Conservation (phyloP, 2,113 vertebrate genomes). For the Paedocypris sp. region DNA sequence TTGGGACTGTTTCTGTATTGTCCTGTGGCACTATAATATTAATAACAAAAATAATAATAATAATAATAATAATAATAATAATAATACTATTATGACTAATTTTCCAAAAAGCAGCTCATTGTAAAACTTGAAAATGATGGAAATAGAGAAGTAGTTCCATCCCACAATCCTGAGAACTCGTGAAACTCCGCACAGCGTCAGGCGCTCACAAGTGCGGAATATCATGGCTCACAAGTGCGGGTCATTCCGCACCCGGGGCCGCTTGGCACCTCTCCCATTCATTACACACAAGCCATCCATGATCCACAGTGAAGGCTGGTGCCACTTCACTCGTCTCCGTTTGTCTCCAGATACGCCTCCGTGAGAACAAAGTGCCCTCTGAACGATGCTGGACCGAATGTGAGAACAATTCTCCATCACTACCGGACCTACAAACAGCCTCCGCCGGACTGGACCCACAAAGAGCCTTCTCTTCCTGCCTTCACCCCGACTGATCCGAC, state of each 20-base stretch:
- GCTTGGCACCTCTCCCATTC: constrained; percentile 44
- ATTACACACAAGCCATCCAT: constrained; percentile 33
- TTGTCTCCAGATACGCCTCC: constrained; percentile 13
- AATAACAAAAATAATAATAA: too few species aligned
- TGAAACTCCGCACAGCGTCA: too few species aligned
- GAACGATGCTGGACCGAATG: constrained; percentile 33
- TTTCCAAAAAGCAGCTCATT: too few species aligned
- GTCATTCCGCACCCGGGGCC: neutral
- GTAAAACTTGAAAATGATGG: too few species aligned
- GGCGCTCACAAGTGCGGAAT: too few species aligned
- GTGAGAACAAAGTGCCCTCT: constrained; percentile 51
- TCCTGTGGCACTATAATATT: too few species aligned
- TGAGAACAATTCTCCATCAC: constrained; percentile 40
- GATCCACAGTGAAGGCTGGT: constrained; percentile 24
- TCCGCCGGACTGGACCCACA: neutral
- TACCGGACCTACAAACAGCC: constrained; percentile 10
- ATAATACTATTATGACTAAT: too few species aligned
- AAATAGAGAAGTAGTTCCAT: too few species aligned
- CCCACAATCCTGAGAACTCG: too few species aligned
- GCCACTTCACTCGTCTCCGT: constrained; percentile 26
- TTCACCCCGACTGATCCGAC: neutral
- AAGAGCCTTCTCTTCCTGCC: neutral
- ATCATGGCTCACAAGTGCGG: neutral
- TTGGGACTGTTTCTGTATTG: too few species aligned
- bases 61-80: too few species aligned